phyloP scores from a whole-genome alignment of 2,888 invertebrate genomes.

The Nemoura dubitans region DNA sequence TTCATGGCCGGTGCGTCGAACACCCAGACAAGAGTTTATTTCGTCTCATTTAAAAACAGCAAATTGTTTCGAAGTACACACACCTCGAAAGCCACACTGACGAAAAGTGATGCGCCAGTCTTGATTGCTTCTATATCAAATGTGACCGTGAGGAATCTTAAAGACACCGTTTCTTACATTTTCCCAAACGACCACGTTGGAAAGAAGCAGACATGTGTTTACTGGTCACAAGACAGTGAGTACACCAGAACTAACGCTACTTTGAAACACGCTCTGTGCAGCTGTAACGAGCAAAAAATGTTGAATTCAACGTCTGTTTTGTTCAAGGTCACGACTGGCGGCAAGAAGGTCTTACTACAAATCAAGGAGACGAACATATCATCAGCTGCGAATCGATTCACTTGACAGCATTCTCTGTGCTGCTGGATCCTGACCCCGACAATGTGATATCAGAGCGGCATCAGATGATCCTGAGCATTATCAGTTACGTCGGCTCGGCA shows the following conservation, averaged over 20 bases:
- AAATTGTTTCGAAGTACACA: constrained; percentile 41
- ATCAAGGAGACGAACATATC: constrained; percentile 50
- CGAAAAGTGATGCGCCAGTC: constrained; percentile 28
- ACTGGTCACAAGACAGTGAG: constrained; percentile 55
- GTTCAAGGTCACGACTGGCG: constrained; percentile 55
- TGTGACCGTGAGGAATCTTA: constrained; percentile 50
- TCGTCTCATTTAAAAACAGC: constrained; percentile 47
- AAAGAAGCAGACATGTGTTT: constrained; percentile 54
- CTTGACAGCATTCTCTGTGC: constrained; percentile 59
- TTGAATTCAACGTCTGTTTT: neutral
- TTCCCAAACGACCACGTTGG: constrained; percentile 50
- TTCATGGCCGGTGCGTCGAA: constrained; percentile 30
- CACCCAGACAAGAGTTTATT: constrained; percentile 43
- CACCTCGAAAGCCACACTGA: neutral
- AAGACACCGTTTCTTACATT: constrained; percentile 53
- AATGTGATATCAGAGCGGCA: constrained; percentile 54
- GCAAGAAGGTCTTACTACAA: constrained; percentile 54
- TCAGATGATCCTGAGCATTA: constrained; percentile 57
- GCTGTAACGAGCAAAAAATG: neutral
- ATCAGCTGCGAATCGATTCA: constrained; percentile 57
- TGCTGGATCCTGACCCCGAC: constrained; percentile 57
- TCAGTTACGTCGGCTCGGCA: constrained; percentile 61
- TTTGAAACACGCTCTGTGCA: too few species aligned
- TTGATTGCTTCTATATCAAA: constrained; percentile 45
- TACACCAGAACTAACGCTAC: too few species aligned